phyloP scores from a whole-genome alignment of 2,888 invertebrate genomes.

The Leptinotarsa haldemani region DNA sequence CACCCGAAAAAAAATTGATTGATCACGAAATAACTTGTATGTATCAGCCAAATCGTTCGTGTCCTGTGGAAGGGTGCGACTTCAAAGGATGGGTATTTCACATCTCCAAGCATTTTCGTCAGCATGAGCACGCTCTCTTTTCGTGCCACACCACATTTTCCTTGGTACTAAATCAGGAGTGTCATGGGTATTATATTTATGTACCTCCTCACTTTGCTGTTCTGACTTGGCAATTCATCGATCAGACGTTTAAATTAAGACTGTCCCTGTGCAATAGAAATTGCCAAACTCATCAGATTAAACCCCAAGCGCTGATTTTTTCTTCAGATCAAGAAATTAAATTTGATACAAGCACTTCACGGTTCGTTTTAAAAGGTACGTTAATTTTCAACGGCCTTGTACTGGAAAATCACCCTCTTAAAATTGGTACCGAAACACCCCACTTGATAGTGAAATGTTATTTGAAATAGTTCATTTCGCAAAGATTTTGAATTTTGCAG shows the following conservation, averaged over 20 bases:
- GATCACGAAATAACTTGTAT: neutral
- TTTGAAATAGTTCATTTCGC: too few relatives aligned
- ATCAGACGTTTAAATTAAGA: neutral
- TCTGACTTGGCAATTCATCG: neutral
- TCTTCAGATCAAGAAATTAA: too few relatives aligned
- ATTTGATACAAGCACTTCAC: too few relatives aligned
- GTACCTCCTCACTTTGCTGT: slow-evolving; percentile 2
- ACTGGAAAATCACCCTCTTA: too few relatives aligned
- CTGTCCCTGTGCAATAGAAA: neutral
- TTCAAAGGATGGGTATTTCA: neutral
- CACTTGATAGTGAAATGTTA: too few relatives aligned
- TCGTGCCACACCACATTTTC: neutral
- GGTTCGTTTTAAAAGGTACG: too few relatives aligned
- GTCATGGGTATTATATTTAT: neutral
- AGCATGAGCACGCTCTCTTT: neutral
- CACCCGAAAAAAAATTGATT: neutral
- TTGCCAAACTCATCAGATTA: too few relatives aligned
- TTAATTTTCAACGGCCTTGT: too few relatives aligned
- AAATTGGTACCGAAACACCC: too few relatives aligned
- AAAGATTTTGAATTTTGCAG: too few relatives aligned
- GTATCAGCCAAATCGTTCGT: neutral
- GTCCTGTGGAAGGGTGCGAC: neutral
- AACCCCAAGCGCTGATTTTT: too few relatives aligned
- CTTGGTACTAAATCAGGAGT: neutral
- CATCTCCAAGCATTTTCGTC: neutral